phyloP scores from a whole-genome alignment of 2,888 invertebrate species.

The Cataglyphis rosenhaueri region DNA sequence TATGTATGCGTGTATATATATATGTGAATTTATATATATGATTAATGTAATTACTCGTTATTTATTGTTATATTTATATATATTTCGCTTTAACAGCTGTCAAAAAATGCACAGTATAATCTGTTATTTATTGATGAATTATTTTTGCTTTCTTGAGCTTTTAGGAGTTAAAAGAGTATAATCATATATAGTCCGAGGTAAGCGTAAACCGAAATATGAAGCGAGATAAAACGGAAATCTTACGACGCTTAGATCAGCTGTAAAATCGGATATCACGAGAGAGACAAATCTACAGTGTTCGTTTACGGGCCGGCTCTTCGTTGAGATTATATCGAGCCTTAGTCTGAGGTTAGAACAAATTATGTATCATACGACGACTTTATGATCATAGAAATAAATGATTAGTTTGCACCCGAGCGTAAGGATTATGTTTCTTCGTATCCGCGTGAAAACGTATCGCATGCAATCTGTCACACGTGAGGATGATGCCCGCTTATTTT shows the following conservation, averaged over 20 bases:
- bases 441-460: conserved; percentile 34
- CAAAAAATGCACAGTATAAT: background rate
- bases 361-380: conserved; percentile 41
- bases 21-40: background rate
- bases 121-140: background rate
- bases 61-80: conserved; percentile 20
- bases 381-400: conserved; percentile 54
- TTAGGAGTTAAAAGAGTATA: background rate
- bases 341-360: conserved; percentile 50
- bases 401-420: conserved; percentile 22
- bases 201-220: conserved; percentile 49
- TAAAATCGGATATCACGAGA: conserved; percentile 74
- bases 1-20: too few relatives aligned
- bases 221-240: background rate
- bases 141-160: background rate
- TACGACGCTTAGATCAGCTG: conserved; percentile 67
- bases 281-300: conserved; percentile 68
- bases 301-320: conserved; percentile 46
- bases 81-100: background rate
- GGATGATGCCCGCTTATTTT: conserved; percentile 38
- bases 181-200: background rate
- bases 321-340: conserved; percentile 48
- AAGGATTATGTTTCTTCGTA: conserved; percentile 41
- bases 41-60: background rate
- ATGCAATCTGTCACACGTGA: conserved; percentile 33